These are phyloP conservation scores for Camponotus floridanus DNA, from an alignment of 1,140 invertebrate species.

Conservation along the genomic window DNA sequence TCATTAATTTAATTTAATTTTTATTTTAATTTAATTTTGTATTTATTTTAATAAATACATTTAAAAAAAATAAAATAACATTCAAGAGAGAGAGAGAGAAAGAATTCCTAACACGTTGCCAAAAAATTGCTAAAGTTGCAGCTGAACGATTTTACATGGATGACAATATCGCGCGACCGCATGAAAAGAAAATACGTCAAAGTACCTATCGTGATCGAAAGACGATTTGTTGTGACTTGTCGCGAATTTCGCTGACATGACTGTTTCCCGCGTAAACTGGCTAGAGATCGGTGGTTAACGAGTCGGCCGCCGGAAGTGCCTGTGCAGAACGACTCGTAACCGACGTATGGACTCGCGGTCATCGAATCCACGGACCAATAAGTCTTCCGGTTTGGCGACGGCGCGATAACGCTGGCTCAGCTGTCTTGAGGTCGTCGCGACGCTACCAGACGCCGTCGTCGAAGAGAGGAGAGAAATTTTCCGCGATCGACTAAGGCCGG, in stretches of 20 bases:
- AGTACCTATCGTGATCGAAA: constrained; percentile 1
- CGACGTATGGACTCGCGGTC: not conserved
- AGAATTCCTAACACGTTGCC: not conserved
- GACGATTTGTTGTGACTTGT: constrained; percentile 16
- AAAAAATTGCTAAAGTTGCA: too few species aligned
- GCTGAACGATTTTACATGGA: not conserved
- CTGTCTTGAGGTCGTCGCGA: constrained; percentile 39
- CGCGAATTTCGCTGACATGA: constrained; percentile 41
- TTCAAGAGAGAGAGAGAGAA: not conserved
- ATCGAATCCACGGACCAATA: constrained; percentile 12
- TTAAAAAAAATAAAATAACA: not conserved
- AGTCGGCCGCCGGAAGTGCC: constrained; percentile 12
- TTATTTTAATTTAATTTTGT: too few species aligned
- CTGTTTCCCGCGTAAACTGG: constrained; percentile 9
- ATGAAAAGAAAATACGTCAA: not conserved
- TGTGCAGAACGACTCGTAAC: constrained; percentile 26
- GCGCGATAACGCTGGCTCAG: constrained; percentile 56
- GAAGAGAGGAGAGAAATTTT: constrained; percentile 19
- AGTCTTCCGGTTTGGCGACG: constrained; percentile 29
- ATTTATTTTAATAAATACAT: too few species aligned
- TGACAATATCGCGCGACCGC: not conserved
- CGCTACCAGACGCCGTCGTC: constrained; percentile 11
- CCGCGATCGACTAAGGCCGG: not conserved
- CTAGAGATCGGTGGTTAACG: constrained; percentile 14
- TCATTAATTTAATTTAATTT: too few species aligned